Evolutionary conservation across 2,888 invertebrate species (phyloP).

Genomic region (Bellardia bayeri): DNA sequence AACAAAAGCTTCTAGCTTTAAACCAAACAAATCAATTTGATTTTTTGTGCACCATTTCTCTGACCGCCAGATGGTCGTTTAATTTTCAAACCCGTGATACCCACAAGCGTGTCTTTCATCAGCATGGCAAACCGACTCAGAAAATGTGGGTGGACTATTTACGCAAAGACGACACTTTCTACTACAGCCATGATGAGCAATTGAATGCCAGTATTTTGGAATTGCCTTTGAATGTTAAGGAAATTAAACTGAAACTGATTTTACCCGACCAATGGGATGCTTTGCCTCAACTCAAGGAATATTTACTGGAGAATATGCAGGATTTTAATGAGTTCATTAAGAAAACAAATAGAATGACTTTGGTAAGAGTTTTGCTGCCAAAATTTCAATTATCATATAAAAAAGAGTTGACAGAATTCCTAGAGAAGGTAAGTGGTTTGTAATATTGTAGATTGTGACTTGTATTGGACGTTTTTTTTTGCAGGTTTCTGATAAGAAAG

Average conservation of each 20-base stretch:
- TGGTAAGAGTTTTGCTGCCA: slow-evolving; percentile 74
- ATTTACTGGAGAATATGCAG: slow-evolving; percentile 63
- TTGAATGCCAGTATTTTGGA: slow-evolving; percentile 75
- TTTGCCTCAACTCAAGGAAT: slow-evolving; percentile 65
- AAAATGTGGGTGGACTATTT: slow-evolving; percentile 71
- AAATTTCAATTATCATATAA: slow-evolving; percentile 72
- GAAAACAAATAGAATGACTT: slow-evolving; percentile 49
- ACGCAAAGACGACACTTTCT: slow-evolving; percentile 75
- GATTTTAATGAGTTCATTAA: slow-evolving; percentile 62
- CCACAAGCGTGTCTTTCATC: slow-evolving; percentile 71
- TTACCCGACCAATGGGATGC: slow-evolving; percentile 72
- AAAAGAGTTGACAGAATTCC: slow-evolving; percentile 60
- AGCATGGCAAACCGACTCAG: slow-evolving; percentile 47
- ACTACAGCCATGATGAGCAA: slow-evolving; percentile 67
- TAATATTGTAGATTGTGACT: too few species aligned
- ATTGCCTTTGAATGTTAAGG: slow-evolving; percentile 69
- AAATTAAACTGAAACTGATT: slow-evolving; percentile 70
- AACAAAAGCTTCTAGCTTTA: neutral
- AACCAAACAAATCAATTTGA: slow-evolving; percentile 16
- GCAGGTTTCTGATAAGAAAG: slow-evolving; percentile 31
- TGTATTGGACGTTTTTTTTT: neutral
- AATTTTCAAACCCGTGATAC: slow-evolving; percentile 76
- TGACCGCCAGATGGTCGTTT: slow-evolving; percentile 75
- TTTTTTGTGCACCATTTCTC: slow-evolving; percentile 43
- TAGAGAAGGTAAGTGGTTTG: slow-evolving; percentile 66